Percentiles rank a stretch among this genome's conserved stretches.
Evolutionary conservation across 2,888 invertebrate species (phyloP).

Genomic region (Pycnomerus fuliginosus): DNA sequence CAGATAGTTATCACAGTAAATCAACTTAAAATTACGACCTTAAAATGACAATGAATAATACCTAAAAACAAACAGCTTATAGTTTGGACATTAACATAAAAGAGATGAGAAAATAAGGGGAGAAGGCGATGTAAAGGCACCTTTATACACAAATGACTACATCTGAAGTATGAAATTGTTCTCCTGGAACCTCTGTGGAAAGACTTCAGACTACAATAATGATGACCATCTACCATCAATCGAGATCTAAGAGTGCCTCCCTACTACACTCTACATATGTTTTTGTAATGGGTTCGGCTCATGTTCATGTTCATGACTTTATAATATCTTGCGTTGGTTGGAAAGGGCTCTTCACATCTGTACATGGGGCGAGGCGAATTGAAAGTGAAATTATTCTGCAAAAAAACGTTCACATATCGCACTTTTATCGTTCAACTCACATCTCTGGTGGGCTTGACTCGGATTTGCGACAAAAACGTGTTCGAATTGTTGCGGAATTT

Average conservation of each 20-base stretch:
- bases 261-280: conserved; percentile 48
- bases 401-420: conserved; percentile 27
- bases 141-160: conserved; percentile 20
- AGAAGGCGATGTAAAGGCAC: conserved; percentile 31
- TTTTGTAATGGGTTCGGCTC: conserved; percentile 48
- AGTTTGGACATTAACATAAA: conserved; percentile 39
- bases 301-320: conserved; percentile 49
- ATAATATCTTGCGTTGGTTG: conserved; percentile 45
- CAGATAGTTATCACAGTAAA: conserved; percentile 46
- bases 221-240: conserved; percentile 44
- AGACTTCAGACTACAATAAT: conserved; percentile 2
- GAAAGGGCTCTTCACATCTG: conserved; percentile 47
- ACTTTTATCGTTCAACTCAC: no score
- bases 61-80: conserved; percentile 43
- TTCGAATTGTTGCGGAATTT: conserved; percentile 40
- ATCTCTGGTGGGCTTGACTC: conserved; percentile 47
- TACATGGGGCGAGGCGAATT: conserved; percentile 44
- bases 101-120: conserved; percentile 14
- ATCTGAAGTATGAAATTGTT: conserved; percentile 29
- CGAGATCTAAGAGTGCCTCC: conserved; percentile 25
- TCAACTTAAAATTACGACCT: conserved; percentile 34
- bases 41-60: conserved; percentile 31
- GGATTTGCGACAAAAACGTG: conserved; percentile 39
- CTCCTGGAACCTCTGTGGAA: conserved; percentile 2
- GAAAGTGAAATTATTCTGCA: conserved; percentile 48